Conservation (phyloP, 2,113 vertebrate genomes). For the Sclerurus mexicanus region DNA sequence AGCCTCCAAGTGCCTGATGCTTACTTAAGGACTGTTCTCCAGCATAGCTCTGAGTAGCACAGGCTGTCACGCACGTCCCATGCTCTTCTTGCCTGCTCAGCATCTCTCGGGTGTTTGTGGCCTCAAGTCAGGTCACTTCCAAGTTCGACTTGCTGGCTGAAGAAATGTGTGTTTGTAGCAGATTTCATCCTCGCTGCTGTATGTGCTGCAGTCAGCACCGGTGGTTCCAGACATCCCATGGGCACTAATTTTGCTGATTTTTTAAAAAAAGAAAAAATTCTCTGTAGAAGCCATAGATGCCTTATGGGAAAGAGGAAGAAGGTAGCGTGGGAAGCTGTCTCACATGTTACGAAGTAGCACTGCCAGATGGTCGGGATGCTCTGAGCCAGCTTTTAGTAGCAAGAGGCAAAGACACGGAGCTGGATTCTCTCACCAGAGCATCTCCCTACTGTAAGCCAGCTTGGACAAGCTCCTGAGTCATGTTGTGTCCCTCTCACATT, state of each 20-base stretch:
- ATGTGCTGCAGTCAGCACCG: not conserved
- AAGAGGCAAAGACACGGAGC: not conserved
- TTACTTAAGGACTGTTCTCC: not conserved
- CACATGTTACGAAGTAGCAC: not conserved
- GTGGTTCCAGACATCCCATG: not conserved
- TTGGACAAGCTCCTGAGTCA: not conserved
- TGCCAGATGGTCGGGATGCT: not conserved
- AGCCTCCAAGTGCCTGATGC: not conserved
- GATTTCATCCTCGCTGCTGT: not conserved
- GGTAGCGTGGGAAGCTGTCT: slow-evolving; percentile 15
- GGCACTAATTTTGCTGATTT: not conserved
- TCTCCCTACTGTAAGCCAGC: not conserved
- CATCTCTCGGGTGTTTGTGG: not conserved
- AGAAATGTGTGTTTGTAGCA: not conserved
- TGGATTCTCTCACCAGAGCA: not conserved
- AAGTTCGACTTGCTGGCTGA: not conserved
- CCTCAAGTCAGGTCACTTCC: not conserved
- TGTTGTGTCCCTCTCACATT: not conserved
- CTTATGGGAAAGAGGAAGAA: slow-evolving; percentile 13
- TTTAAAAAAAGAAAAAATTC: not conserved
- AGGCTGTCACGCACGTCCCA: not conserved
- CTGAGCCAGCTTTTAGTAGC: not conserved
- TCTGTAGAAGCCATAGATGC: not conserved
- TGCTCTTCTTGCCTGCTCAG: not conserved
- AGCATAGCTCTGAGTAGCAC: accelerated